Evolutionary conservation across 2,113 vertebrate species (phyloP).

Genomic region (Sclerurus mexicanus): DNA sequence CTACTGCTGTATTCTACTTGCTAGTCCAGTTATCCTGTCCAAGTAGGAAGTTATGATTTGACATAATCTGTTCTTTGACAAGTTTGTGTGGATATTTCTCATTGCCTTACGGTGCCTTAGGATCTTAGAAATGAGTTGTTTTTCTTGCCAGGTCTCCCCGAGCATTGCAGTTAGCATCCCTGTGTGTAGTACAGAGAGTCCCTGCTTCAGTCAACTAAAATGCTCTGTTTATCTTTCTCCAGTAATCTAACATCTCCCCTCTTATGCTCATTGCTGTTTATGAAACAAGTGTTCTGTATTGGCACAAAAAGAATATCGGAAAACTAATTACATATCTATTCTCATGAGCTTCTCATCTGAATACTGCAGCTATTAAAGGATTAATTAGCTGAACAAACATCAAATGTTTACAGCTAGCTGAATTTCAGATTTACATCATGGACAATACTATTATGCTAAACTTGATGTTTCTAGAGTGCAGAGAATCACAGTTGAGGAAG

Average conservation of each 20-base stretch:
- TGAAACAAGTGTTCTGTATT: not conserved
- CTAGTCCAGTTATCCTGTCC: not conserved
- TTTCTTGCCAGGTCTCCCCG: not conserved
- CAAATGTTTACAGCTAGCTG: conserved; percentile 1
- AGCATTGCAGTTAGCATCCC: not conserved
- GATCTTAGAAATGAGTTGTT: not conserved
- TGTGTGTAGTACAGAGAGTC: not conserved
- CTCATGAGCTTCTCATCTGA: not conserved
- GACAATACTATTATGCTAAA: not conserved
- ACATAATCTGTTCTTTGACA: not conserved
- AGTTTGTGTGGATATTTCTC: not conserved
- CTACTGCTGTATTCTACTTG: not conserved
- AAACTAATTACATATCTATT: not conserved
- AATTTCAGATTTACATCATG: not conserved
- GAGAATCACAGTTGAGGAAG: not conserved
- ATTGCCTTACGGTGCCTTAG: not conserved
- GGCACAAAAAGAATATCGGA: not conserved
- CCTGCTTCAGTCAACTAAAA: not conserved
- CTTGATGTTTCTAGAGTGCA: not conserved
- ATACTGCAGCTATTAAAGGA: not conserved
- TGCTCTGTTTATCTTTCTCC: not conserved
- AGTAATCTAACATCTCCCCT: not conserved
- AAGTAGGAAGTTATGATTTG: not conserved
- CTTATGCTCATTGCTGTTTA: not conserved
- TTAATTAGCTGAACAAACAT: conserved; percentile 24